Evolutionary conservation across 2,797 vertebrate genomes (phyloP), one percentile per base, ranked within the genome.

Genomic region (Melanogrammus aeglefinus): DNA sequence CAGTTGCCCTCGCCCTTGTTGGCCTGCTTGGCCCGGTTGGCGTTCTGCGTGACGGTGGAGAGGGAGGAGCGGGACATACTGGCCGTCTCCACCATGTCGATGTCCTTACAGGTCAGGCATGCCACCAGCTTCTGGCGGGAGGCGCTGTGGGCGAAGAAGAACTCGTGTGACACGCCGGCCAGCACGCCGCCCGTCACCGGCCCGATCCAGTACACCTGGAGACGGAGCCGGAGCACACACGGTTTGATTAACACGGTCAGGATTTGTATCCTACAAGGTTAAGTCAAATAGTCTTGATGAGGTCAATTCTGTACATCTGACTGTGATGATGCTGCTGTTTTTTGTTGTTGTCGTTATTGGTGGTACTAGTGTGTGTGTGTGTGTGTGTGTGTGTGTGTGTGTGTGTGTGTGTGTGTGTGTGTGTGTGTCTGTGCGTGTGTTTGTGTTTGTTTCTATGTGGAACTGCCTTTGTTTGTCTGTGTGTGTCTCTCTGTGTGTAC

Each of bases 201-300:
- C 6, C 95, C 95, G 6, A 96, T 90, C 94, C 95, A 96, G 75
- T 94, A 96, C 21, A 96, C 95, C 95, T 96, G 87, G 33, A 70
- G 75, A 73, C 41, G 1, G 12, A 41, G 6, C 0, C 12, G 6
- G n/a, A 24, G 21, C 1, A 47, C 10, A 10, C n/a, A 41, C 13
- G 39, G 41, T 16, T 44, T 12, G 12, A 44, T 44, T 44, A 44
- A 44, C 12, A 44, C 3, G 2, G 12, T 44, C 41, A 44, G 41
- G 13, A 14, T 44, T 13, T 16, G 12, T 14, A 44, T 16, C 41
- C 41, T 44, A 44, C 41, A 44, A 14, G 3, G 4, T 44, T 44
- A 13, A 44, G 41, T 44, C 41, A 44, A 44, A 16, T 44, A 12
- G 13, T 44, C 13, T 2, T 4, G 12, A 44, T 44, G 10, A 16